These are phyloP conservation scores for Lepisosteus osseus DNA, from an alignment of 2,113 vertebrate genomes.

Conservation along the genomic window DNA sequence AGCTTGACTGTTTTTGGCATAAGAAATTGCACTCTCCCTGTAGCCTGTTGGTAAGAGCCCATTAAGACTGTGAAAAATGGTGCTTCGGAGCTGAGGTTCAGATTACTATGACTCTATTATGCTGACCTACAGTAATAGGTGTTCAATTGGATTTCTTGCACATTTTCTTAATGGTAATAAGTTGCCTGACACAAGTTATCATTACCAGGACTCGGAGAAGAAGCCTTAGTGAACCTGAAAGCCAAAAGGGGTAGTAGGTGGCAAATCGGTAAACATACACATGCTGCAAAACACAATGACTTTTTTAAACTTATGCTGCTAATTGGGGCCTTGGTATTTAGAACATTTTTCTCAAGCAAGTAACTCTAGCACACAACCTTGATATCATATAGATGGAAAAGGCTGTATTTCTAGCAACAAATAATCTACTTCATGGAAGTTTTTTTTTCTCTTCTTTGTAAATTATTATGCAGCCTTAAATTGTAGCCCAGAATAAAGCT, in stretches of 20 bases:
- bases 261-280: conserved; percentile 3
- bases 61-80: conserved; percentile 53
- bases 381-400: conserved; percentile 20
- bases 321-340: neutral
- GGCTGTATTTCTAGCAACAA: conserved; percentile 37
- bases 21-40: conserved; percentile 37
- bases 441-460: conserved; percentile 18
- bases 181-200: conserved; percentile 25
- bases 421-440: conserved; percentile 21
- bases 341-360: neutral
- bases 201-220: conserved; percentile 7
- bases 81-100: conserved; percentile 47
- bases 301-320: neutral
- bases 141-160: conserved; percentile 29
- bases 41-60: conserved; percentile 40
- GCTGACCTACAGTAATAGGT: conserved; percentile 43
- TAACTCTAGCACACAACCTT: neutral
- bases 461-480: conserved; percentile 47
- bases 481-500: conserved; percentile 35
- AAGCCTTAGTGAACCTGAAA: neutral
- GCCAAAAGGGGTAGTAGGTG: neutral
- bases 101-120: conserved; percentile 46
- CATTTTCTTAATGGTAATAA: conserved; percentile 31
- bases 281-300: neutral
- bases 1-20: conserved; percentile 54